Conservation (phyloP, 2,797 vertebrate genomes). For the Echeneis naucrates region DNA sequence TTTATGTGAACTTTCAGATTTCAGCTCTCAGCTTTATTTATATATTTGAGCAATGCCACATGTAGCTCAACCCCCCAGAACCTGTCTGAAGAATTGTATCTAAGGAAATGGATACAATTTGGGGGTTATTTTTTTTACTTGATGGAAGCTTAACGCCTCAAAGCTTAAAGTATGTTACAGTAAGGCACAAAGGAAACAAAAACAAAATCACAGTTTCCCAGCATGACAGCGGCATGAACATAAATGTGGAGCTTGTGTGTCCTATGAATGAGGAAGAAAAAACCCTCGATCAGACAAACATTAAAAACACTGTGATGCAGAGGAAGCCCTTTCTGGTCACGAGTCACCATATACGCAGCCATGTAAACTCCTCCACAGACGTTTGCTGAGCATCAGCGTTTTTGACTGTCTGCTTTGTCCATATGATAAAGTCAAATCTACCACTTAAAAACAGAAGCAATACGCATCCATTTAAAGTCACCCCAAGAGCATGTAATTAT, state of each 20-base stretch:
- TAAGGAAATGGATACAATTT: conserved; percentile 33
- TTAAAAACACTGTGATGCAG: not conserved
- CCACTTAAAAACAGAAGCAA: conserved; percentile 26
- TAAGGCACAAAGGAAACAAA: not conserved
- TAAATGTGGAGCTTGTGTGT: not conserved
- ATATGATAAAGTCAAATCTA: conserved; percentile 8
- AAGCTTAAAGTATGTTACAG: conserved; percentile 10
- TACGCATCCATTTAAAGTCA: conserved; percentile 14
- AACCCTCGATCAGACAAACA: not conserved
- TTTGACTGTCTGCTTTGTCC: conserved; percentile 9
- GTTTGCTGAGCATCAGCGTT: conserved; percentile 4
- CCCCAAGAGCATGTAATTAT: conserved; percentile 1
- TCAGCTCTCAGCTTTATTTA: conserved; percentile 10
- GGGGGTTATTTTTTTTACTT: conserved; percentile 21
- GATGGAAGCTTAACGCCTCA: conserved; percentile 23
- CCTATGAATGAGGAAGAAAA: not conserved
- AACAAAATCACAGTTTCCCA: not conserved
- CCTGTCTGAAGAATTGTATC: conserved; percentile 44
- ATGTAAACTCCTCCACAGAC: not conserved
- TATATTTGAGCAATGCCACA: conserved; percentile 42
- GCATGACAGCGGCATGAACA: not conserved
- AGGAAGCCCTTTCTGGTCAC: not conserved
- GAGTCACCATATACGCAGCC: no score
- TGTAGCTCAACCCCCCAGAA: conserved; percentile 48
- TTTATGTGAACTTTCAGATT: not conserved